Conservation (phyloP, 1,140 invertebrate species). For the Coenobita brevimanus region DNA sequence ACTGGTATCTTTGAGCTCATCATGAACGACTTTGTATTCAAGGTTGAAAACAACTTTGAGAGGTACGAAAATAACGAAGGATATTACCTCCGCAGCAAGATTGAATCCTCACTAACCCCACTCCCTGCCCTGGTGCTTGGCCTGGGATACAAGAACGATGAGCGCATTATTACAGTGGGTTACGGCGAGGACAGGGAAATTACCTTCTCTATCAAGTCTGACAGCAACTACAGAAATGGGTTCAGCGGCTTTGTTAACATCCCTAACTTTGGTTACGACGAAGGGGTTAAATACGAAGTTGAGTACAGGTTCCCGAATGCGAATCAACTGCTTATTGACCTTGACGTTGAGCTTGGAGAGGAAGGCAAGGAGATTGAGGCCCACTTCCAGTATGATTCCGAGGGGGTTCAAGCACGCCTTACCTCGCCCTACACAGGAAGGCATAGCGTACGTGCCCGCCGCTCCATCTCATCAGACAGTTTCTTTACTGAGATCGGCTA, state of each 20-base stretch:
- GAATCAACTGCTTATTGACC: constrained; percentile 50
- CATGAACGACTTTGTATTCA: constrained; percentile 56
- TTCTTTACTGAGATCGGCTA: constrained; percentile 62
- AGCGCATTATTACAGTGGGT: constrained; percentile 56
- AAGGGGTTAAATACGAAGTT: constrained; percentile 57
- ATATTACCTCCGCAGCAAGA: constrained; percentile 56
- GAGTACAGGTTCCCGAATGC: constrained; percentile 47
- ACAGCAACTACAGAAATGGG: constrained; percentile 59
- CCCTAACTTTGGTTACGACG: constrained; percentile 55
- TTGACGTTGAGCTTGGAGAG: constrained; percentile 41
- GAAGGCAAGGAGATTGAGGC: constrained; percentile 48
- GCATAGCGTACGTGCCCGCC: constrained; percentile 49
- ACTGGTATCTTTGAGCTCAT: constrained; percentile 55
- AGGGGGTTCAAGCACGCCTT: constrained; percentile 59
- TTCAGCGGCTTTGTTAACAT: constrained; percentile 59
- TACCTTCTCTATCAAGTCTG: constrained; percentile 57
- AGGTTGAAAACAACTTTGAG: constrained; percentile 56
- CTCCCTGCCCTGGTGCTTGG: constrained; percentile 61
- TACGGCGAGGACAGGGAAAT: constrained; percentile 61
- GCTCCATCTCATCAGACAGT: constrained; percentile 60
- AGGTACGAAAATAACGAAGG: constrained; percentile 34
- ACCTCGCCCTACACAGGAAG: constrained; percentile 30
- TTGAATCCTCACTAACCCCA: constrained; percentile 57
- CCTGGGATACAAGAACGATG: constrained; percentile 39
- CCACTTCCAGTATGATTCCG: constrained; percentile 58